Base-by-base conservation (phyloP, 1,140 invertebrate species). In the Thrips palmi region DNA sequence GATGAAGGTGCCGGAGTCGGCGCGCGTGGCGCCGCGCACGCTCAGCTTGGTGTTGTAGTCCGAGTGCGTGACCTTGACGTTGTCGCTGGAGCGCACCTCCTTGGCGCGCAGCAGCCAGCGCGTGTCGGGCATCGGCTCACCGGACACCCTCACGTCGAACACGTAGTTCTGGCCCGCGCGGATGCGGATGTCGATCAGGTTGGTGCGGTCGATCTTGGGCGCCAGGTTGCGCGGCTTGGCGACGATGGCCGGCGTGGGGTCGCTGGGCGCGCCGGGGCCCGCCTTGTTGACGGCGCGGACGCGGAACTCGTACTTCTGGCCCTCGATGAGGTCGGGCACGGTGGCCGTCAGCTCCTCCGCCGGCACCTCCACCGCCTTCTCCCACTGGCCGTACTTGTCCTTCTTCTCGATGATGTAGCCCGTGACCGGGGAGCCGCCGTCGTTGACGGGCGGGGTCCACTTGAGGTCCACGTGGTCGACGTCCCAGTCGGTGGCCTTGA, bases 401-500 rank as follows among this genome's bases (percentile, higher is more conserved):
- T 88, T 89, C 68, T 89, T 89, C 62, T 93, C 87, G 31, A 93
- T 62, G 30, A 91, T 62, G 53, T 91, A 92, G 11, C 75, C 77
- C 17, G 79, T 78, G 36, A 93, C 73, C 23, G 85, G 86, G 1
- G 84, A 75, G 28, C 86, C 86, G 18, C 86, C 86, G 51, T 92
- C 85, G 18, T 68, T 66, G 22, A 65, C 58, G 0, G 85, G 85
- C 40, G 82, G 74, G 4, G 67, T 71, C 86, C 86, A 92, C 47
- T 77, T 74, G 5, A 92, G 70, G 54, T 88, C 84, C 33, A 93
- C 85, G 51, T 88, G 82, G 53, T 94, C 84, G 48, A 88, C 89
- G 60, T 94, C 88, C 84, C 88, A 97, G 55, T 98, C 92, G 0
- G 83, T 81, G 19, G 92, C 79, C 52, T 81, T 74, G 5, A 94